These are phyloP conservation scores for Enteromius afrohamiltoni DNA, from an alignment of 2,797 vertebrate species.

Conservation along the genomic window DNA sequence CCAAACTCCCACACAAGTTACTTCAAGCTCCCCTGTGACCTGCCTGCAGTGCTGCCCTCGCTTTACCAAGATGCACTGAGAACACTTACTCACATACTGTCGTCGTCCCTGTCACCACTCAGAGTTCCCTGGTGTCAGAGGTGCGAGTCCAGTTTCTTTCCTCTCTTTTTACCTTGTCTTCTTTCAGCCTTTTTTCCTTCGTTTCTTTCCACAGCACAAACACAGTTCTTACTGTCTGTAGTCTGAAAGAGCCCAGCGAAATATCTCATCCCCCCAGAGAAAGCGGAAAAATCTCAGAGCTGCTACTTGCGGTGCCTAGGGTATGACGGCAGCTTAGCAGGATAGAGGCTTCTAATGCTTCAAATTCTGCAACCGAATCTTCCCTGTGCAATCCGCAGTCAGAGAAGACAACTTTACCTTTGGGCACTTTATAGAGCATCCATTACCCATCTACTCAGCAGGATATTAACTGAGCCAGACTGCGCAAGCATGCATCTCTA, in stretches of 20 bases:
- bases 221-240: constrained; percentile 46
- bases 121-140: constrained; percentile 38
- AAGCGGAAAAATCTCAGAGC: constrained; percentile 43
- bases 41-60: constrained; percentile 1
- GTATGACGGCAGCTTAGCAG: constrained; percentile 46
- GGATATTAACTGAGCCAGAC: constrained; percentile 58
- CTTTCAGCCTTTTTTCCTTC: not conserved
- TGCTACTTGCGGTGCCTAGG: constrained; percentile 20
- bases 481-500: constrained; percentile 41
- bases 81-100: constrained; percentile 37
- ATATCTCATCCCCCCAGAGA: constrained; percentile 41
- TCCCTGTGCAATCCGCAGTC: constrained; percentile 42
- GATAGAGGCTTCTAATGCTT: constrained; percentile 44
- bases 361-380: constrained; percentile 42
- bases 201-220: constrained; percentile 12
- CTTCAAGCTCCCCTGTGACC: constrained; percentile 22
- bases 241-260: constrained; percentile 47
- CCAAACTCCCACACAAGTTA: constrained; percentile 31
- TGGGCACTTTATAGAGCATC: constrained; percentile 48
- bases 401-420: constrained; percentile 50
- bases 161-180: constrained; percentile 40
- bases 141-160: constrained; percentile 25
- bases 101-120: constrained; percentile 31
- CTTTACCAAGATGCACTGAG: constrained; percentile 26
- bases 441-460: constrained; percentile 56